phyloP scores from a whole-genome alignment of 2,113 vertebrate species.

The Pterophyllum scalare region DNA sequence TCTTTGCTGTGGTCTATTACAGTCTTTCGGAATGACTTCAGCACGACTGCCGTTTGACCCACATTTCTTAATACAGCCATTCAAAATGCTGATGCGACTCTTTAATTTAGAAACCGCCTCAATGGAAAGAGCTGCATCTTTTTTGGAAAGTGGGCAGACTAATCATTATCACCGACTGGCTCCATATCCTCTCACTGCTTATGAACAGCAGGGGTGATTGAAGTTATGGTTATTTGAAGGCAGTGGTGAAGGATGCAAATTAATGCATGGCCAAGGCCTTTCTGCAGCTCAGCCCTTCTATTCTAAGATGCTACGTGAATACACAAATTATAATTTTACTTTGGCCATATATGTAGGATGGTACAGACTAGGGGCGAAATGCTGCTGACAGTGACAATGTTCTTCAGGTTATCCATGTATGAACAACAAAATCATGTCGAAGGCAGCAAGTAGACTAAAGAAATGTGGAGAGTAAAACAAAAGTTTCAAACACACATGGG shows the following conservation, averaged over 20 bases:
- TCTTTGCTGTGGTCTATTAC: conserved; percentile 13
- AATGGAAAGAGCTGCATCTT: conserved; percentile 1
- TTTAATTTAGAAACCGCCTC: conserved; percentile 10
- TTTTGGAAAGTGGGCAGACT: conserved; percentile 10
- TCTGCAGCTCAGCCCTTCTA: conserved; percentile 56
- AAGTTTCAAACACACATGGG: background rate
- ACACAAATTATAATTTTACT: conserved; percentile 63
- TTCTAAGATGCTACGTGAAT: conserved; percentile 75
- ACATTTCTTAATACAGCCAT: conserved; percentile 33
- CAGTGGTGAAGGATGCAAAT: conserved; percentile 27
- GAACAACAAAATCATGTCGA: conserved; percentile 25
- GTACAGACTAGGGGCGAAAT: conserved; percentile 28
- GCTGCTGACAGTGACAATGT: conserved; percentile 57
- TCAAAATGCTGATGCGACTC: conserved; percentile 10
- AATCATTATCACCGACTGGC: background rate
- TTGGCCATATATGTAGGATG: conserved; percentile 32
- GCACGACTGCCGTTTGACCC: conserved; percentile 28
- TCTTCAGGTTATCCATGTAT: conserved; percentile 34
- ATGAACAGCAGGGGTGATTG: conserved; percentile 18
- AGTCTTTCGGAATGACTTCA: background rate
- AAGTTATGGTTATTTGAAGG: conserved; percentile 55
- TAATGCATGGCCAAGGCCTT: conserved; percentile 22
- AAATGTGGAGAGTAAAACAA: background rate
- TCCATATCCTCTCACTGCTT: background rate
- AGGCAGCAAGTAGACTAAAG: background rate